phyloP scores from a whole-genome alignment of 2,113 vertebrate species.

The Salminus brasiliensis region DNA sequence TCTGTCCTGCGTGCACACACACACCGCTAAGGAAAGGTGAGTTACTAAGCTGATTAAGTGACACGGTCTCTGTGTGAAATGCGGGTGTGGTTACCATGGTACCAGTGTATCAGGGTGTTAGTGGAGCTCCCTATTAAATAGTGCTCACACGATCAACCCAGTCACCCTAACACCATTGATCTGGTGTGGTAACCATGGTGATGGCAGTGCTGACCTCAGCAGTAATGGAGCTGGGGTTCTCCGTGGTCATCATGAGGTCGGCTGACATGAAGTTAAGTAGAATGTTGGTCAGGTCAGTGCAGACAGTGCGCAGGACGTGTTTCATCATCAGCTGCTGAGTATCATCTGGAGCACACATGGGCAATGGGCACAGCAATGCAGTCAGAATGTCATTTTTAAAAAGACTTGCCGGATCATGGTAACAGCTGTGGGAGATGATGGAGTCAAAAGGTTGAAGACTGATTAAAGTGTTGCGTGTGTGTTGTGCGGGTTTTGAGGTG shows the following conservation, averaged over 20 bases:
- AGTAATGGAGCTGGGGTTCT: slow-evolving; percentile 82
- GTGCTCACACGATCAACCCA: background rate
- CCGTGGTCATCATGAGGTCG: slow-evolving; percentile 90
- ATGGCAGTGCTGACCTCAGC: slow-evolving; percentile 75
- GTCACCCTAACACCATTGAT: too few species aligned
- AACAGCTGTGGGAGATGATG: too few species aligned
- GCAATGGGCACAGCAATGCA: slow-evolving; percentile 39
- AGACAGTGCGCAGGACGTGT: slow-evolving; percentile 89
- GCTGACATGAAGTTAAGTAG: slow-evolving; percentile 91
- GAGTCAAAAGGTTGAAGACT: too few species aligned
- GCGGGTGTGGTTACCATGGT: too few species aligned
- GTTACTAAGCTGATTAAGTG: too few species aligned
- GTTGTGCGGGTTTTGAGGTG: too few species aligned
- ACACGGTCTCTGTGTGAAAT: too few species aligned
- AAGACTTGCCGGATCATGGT: background rate
- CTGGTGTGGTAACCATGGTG: background rate
- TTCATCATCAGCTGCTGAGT: slow-evolving; percentile 86
- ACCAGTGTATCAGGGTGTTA: too few species aligned
- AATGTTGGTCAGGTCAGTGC: slow-evolving; percentile 89
- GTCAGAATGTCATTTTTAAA: background rate
- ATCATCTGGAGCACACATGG: slow-evolving; percentile 83
- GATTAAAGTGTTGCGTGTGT: too few species aligned
- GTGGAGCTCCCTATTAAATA: background rate
- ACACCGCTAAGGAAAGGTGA: too few species aligned
- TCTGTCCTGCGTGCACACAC: too few species aligned